Evolutionary conservation across 2,888 invertebrate species (phyloP).

Genomic region (Leptinotarsa juncta): DNA sequence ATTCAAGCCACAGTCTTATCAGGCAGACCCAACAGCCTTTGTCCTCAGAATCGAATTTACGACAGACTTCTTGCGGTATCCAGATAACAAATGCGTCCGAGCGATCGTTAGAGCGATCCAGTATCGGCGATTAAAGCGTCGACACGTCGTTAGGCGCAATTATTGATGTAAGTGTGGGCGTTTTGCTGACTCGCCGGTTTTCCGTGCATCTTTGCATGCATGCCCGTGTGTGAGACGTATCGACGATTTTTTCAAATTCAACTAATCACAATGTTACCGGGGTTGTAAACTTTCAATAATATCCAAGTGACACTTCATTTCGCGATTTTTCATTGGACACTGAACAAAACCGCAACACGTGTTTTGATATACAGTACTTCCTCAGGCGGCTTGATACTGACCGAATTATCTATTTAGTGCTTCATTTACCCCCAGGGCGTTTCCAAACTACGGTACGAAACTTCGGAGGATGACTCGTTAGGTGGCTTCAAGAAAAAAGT

Average conservation of each 20-base stretch:
- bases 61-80: slow-evolving; percentile 9
- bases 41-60: slow-evolving; percentile 17
- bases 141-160: slow-evolving; percentile 58
- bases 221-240: slow-evolving; percentile 25
- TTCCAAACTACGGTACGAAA: too few species aligned
- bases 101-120: slow-evolving; percentile 45
- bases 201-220: slow-evolving; percentile 31
- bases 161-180: slow-evolving; percentile 56
- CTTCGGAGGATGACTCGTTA: too few species aligned
- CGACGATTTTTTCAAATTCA: slow-evolving; percentile 18
- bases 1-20: background rate
- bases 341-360: too few species aligned
- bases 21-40: background rate
- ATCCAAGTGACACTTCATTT: too few species aligned
- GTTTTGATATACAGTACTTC: too few species aligned
- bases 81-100: slow-evolving; percentile 29
- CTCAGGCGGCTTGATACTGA: too few species aligned
- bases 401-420: too few species aligned
- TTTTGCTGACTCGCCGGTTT: slow-evolving; percentile 22
- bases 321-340: too few species aligned
- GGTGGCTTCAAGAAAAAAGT: too few species aligned
- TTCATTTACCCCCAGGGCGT: too few species aligned
- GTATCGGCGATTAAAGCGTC: slow-evolving; percentile 54
- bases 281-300: too few species aligned
- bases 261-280: too few species aligned